phyloP scores from a whole-genome alignment of 2,113 vertebrate species.

The Athene cunicularia region DNA sequence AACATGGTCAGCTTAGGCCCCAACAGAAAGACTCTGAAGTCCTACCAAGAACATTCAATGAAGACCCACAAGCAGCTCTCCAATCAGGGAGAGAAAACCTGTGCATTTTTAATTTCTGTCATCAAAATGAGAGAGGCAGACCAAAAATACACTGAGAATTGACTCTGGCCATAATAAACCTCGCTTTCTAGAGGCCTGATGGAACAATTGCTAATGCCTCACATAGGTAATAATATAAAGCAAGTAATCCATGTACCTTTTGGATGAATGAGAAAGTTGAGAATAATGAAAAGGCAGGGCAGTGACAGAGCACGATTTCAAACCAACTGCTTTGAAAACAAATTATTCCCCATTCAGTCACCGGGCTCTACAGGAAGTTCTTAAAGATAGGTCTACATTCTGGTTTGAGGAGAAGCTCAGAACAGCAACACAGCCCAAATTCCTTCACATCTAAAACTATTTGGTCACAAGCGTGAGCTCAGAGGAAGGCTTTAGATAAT shows the following conservation, averaged over 20 bases:
- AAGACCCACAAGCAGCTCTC: background rate
- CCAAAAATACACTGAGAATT: background rate
- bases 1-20: background rate
- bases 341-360: background rate
- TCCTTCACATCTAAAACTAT: background rate
- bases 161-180: background rate
- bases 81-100: background rate
- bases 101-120: background rate
- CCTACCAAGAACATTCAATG: background rate
- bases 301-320: background rate
- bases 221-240: fast-evolving
- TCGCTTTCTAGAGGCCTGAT: background rate
- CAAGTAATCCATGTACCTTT: background rate
- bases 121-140: background rate
- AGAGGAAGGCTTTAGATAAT: background rate
- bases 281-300: background rate
- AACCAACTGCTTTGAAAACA: background rate
- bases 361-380: background rate
- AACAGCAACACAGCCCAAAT: background rate
- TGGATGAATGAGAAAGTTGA: background rate
- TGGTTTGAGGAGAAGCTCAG: background rate
- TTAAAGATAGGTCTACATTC: background rate
- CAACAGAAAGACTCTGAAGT: background rate
- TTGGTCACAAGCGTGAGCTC: background rate
- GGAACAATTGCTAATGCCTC: background rate